Percentiles rank a stretch among this genome's conserved stretches.
Conservation (phyloP, 2,888 invertebrate genomes). For the Clistopyga incitator region DNA sequence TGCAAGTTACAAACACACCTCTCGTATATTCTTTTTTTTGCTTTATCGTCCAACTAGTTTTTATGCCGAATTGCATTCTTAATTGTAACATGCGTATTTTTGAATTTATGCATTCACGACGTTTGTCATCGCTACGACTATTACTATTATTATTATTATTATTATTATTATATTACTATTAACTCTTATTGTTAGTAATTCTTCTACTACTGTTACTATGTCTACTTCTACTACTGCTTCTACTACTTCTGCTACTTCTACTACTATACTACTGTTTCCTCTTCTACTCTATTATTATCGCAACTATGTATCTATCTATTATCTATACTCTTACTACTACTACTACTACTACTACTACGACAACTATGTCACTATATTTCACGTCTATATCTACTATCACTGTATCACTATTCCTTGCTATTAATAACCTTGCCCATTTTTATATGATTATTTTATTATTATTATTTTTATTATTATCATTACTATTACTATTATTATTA, state of each 20-base stretch:
- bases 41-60: slow-evolving; percentile 41
- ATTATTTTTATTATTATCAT: slow-evolving; percentile 23
- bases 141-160: slow-evolving; percentile 58
- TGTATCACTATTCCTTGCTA: slow-evolving; percentile 38
- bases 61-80: slow-evolving; percentile 52
- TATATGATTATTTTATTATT: slow-evolving; percentile 34
- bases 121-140: slow-evolving; percentile 52
- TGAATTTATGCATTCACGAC: slow-evolving; percentile 55
- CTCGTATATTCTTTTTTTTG: slow-evolving; percentile 22
- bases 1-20: slow-evolving; percentile 22
- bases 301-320: slow-evolving; percentile 49
- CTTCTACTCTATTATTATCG: slow-evolving; percentile 31
- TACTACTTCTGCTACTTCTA: slow-evolving; percentile 60
- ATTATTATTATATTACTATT: slow-evolving; percentile 38
- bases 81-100: slow-evolving; percentile 50
- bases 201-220: slow-evolving; percentile 25
- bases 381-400: slow-evolving; percentile 36
- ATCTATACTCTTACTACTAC: slow-evolving; percentile 57
- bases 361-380: slow-evolving; percentile 51
- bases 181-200: slow-evolving; percentile 39
- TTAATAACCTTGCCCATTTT: slow-evolving; percentile 43
- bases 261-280: slow-evolving; percentile 25
- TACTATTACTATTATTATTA: slow-evolving; percentile 28
- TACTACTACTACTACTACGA: slow-evolving; percentile 50
- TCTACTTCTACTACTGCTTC: slow-evolving; percentile 36